phyloP scores from a whole-genome alignment of 2,888 invertebrate genomes.

The Heliconius hortense region DNA sequence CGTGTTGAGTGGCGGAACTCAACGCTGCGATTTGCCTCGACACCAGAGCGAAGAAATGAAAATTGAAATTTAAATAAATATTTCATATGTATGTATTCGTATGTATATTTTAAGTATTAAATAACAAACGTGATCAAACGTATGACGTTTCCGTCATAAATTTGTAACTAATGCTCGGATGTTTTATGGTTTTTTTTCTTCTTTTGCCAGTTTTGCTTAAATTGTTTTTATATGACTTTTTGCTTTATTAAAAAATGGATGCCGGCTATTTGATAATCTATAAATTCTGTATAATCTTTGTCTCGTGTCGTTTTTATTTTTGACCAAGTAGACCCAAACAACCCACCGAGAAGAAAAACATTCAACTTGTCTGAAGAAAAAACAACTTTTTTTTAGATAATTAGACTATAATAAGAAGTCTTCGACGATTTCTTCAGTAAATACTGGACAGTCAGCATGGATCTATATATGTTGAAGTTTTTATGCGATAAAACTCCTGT shows the following conservation, averaged over 20 bases:
- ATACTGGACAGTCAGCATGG: slow-evolving; percentile 14
- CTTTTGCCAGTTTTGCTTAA: neutral
- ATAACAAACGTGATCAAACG: slow-evolving; percentile 15
- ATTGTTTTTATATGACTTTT: neutral
- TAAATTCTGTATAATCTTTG: neutral
- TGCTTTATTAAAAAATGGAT: neutral
- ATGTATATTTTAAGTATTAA: slow-evolving; percentile 22
- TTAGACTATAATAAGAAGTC: neutral
- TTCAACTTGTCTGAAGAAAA: neutral
- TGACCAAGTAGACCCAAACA: neutral
- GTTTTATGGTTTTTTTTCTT: slow-evolving; percentile 5
- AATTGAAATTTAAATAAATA: too few species aligned
- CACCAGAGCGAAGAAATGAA: too few species aligned
- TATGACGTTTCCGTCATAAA: slow-evolving; percentile 17
- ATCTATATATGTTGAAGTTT: slow-evolving; percentile 37
- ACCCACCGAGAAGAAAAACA: neutral
- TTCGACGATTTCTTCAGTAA: slow-evolving; percentile 12
- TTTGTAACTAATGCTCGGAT: slow-evolving; percentile 7
- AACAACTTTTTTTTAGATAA: too few species aligned
- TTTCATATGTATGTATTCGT: slow-evolving; percentile 11
- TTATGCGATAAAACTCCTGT: slow-evolving; percentile 35
- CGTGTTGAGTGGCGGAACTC: too few species aligned
- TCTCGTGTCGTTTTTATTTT: neutral
- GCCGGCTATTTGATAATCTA: neutral
- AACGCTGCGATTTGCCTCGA: too few species aligned